Evolutionary conservation across 2,797 vertebrate species (phyloP).

Genomic region (Gallinago stenura): DNA sequence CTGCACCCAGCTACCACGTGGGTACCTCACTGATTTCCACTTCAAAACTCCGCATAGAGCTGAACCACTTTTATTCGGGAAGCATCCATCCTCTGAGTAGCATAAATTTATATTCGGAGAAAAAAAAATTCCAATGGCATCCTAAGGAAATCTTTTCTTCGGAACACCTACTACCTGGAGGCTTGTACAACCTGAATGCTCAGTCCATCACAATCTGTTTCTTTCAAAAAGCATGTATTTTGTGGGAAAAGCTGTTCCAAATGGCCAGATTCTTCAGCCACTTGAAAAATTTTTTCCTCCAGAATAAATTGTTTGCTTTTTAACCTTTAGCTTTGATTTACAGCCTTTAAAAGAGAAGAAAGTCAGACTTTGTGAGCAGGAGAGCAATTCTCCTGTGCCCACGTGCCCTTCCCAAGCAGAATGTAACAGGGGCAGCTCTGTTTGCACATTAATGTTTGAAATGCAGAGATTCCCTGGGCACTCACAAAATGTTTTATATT

Average conservation of each 20-base stretch:
- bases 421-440: not conserved
- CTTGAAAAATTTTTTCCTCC: not conserved
- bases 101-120: not conserved
- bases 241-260: not conserved
- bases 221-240: accelerated
- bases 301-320: not conserved
- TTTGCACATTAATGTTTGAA: not conserved
- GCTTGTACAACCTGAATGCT: not conserved
- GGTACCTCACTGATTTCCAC: not conserved
- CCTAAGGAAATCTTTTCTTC: not conserved
- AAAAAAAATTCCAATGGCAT: not conserved
- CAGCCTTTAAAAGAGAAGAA: not conserved
- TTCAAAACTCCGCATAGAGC: not conserved
- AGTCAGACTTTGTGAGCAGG: not conserved
- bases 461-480: not conserved
- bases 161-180: not conserved
- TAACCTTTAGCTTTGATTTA: not conserved
- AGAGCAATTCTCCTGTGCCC: not conserved
- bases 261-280: not conserved
- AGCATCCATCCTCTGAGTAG: not conserved
- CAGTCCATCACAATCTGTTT: accelerated
- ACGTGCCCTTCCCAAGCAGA: not conserved
- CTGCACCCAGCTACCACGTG: accelerated
- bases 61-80: not conserved
- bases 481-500: not conserved